Base-by-base conservation (phyloP, 2,888 invertebrate genomes). In the Polymixis lichenea region DNA sequence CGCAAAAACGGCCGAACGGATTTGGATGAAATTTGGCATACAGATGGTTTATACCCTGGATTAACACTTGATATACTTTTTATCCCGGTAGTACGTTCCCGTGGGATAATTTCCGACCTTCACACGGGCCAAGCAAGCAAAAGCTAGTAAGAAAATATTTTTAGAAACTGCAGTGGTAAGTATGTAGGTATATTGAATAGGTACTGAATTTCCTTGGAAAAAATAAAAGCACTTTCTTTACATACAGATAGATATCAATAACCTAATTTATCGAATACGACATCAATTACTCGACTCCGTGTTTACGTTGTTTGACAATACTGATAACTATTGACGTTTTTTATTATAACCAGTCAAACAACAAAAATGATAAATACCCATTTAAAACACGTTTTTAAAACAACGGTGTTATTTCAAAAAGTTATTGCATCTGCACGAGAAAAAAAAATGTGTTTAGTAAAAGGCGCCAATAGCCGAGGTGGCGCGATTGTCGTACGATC, bases 401-500 rank as follows among this genome's bases (percentile, higher is more conserved):
- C 61, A 72, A 77, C 81, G 72, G 61, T 32, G 28, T 64, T 17
- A 61, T 58, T 69, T 32, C 72, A 70, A 88, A 64, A 72, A 60
- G 69, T 71, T 75, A 70, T 65, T 77, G 82, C 78, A 77, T 66
- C 72, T 69, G 66, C 66, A 62, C 55, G 69, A 77, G 83, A 87
- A 76, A 86, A 87, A 90, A 87, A 89, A 88, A 87, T 79, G 56
- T 83, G 77, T 87, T 62, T 84, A 87, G 87, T 86, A 88, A 90
- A 85, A 89, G 82, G 89, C 86, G 84, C 86, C 86, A 88, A 90
- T 89, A 89, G 89, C 78, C 66, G 88, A 90, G 90, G 92, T 94
- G 94, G 93, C 91, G 88, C 89, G 93, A 94, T 90, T 86, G 88
- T 95, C 94, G 92, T 93, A 93, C 91, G 95, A 95, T 93, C 86